Percentiles rank a stretch among this genome's conserved stretches.
These are phyloP conservation scores for Sesamia inferens DNA, from an alignment of 2,888 invertebrate species.

Conservation along the genomic window DNA sequence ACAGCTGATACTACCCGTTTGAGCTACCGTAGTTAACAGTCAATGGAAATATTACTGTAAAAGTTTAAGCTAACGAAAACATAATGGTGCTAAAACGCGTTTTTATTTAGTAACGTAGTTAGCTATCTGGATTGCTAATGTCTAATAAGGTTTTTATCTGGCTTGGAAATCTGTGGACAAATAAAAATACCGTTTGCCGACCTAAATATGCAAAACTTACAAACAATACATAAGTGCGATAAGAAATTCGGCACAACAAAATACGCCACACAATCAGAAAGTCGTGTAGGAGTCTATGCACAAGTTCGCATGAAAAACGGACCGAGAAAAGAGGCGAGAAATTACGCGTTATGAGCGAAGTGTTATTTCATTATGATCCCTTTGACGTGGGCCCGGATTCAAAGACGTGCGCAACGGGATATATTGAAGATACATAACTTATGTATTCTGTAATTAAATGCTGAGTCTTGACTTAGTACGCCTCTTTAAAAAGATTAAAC, in stretches of 20 bases:
- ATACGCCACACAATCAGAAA: conserved; percentile 22
- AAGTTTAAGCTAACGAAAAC: conserved; percentile 7
- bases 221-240: background rate
- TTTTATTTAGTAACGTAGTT: conserved; percentile 26
- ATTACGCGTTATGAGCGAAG: conserved; percentile 38
- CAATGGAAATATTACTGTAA: conserved; percentile 3
- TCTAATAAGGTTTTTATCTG: conserved; percentile 18
- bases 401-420: conserved; percentile 45
- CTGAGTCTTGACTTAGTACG: conserved; percentile 47
- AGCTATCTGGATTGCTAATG: conserved; percentile 38
- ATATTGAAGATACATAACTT: conserved; percentile 57
- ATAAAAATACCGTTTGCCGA: conserved; percentile 9
- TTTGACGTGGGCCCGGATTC: conserved; percentile 53
- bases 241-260: conserved; percentile 10
- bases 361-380: conserved; percentile 65
- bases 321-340: conserved; percentile 37
- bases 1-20: background rate
- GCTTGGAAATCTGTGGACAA: conserved; percentile 20
- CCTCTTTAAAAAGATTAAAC: conserved; percentile 61
- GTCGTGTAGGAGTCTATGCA: conserved; percentile 36
- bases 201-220: conserved; percentile 18
- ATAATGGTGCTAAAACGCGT: conserved; percentile 1
- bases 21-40: background rate
- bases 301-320: conserved; percentile 23
- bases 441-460: conserved; percentile 64